Percentiles rank a stretch among this genome's conserved stretches.
Conservation (phyloP, 2,888 invertebrate genomes). For the Syrista parreyssii region DNA sequence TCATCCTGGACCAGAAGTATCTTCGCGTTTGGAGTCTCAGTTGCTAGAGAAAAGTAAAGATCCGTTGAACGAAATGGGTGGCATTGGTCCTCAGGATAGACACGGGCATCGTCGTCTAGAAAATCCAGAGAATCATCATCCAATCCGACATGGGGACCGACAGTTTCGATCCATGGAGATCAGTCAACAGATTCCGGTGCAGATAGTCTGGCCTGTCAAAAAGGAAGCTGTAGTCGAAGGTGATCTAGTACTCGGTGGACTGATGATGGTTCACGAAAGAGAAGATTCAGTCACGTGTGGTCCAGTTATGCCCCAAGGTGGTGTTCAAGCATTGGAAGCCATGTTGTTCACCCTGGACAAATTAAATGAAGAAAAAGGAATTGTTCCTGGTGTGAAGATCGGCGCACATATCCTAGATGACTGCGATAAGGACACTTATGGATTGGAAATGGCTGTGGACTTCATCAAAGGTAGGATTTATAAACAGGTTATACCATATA, state of each 20-base stretch:
- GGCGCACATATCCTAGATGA: constrained; percentile 93
- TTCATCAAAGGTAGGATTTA: constrained; percentile 89
- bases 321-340: constrained; percentile 88
- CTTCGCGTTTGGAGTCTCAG: background rate
- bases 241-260: constrained; percentile 87
- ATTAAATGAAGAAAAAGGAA: constrained; percentile 74
- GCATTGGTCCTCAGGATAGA: background rate
- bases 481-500: too few relatives aligned
- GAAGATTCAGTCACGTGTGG: constrained; percentile 91
- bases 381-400: constrained; percentile 82
- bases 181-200: constrained; percentile 33
- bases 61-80: constrained; percentile 2
- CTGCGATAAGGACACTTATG: constrained; percentile 96
- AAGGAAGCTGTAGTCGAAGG: constrained; percentile 89
- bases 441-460: constrained; percentile 94
- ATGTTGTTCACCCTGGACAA: constrained; percentile 92
- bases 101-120: constrained; percentile 34
- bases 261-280: constrained; percentile 96
- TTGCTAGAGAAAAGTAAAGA: background rate
- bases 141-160: constrained; percentile 52
- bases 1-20: background rate
- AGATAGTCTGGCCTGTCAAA: constrained; percentile 81
- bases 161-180: constrained; percentile 49
- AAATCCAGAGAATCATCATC: constrained; percentile 51
- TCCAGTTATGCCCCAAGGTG: constrained; percentile 94